Conservation (phyloP, 2,888 invertebrate species). For the Agrochola lychnidis region DNA sequence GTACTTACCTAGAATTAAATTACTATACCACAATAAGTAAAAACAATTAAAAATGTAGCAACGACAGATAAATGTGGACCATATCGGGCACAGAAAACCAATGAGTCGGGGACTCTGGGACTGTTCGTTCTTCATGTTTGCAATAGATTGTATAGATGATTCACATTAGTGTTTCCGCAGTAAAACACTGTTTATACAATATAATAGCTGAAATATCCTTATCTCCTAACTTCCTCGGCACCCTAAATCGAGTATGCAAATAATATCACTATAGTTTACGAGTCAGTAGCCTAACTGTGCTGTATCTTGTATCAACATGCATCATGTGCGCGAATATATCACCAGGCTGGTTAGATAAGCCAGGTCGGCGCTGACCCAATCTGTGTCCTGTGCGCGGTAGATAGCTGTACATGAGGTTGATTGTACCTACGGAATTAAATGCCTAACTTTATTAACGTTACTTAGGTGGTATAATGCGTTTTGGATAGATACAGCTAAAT, state of each 20-base stretch:
- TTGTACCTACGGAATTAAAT: slow-evolving; percentile 10
- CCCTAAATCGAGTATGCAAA: slow-evolving; percentile 31
- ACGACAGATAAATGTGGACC: not conserved
- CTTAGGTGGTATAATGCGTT: not conserved
- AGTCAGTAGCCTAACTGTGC: slow-evolving; percentile 32
- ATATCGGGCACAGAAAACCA: not conserved
- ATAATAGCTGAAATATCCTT: slow-evolving; percentile 10
- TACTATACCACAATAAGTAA: no score
- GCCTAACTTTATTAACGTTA: not conserved
- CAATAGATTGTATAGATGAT: not conserved
- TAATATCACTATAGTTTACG: slow-evolving; percentile 33
- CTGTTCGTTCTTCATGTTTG: not conserved
- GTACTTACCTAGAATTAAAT: no score
- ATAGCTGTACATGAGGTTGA: slow-evolving; percentile 17
- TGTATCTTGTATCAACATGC: slow-evolving; percentile 52
- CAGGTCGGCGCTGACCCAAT: slow-evolving; percentile 56
- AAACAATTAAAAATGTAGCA: not conserved
- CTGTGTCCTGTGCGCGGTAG: slow-evolving; percentile 46
- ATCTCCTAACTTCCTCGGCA: slow-evolving; percentile 16
- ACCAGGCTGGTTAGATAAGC: slow-evolving; percentile 54
- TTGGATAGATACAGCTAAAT: not conserved
- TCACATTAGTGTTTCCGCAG: not conserved
- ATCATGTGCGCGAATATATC: slow-evolving; percentile 59
- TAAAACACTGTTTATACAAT: not conserved
- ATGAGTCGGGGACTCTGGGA: not conserved